Percentiles rank a stretch among this genome's conserved stretches.
These are phyloP conservation scores for Amblyornis subalaris DNA, from an alignment of 2,113 vertebrate genomes.

Conservation along the genomic window DNA sequence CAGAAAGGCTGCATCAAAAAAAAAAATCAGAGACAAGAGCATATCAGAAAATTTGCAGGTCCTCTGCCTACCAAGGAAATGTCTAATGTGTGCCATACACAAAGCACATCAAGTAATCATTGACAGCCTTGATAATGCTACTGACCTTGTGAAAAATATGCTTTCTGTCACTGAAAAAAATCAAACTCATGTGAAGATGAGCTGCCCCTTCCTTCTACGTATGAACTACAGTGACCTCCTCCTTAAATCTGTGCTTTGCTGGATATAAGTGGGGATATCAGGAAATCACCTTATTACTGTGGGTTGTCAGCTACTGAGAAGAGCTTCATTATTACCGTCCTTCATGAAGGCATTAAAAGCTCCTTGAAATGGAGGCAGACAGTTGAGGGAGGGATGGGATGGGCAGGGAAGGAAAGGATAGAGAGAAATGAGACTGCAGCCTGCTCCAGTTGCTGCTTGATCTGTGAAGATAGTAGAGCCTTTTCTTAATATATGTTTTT, in stretches of 20 bases:
- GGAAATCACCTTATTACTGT: not conserved
- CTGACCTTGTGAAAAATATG: not conserved
- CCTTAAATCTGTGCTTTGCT: accelerated
- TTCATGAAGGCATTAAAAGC: not conserved
- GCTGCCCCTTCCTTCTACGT: not conserved
- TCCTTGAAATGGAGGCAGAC: not conserved
- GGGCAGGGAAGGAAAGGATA: not conserved
- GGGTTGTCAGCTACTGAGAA: not conserved
- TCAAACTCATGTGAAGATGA: not conserved
- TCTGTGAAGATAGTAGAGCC: not conserved
- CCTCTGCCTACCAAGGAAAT: not conserved
- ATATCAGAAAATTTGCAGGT: not conserved
- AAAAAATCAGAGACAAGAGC: not conserved
- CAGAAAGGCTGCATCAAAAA: not conserved
- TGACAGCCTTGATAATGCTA: not conserved
- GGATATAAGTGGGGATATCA: not conserved
- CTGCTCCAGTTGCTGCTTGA: not conserved
- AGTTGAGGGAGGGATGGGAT: not conserved
- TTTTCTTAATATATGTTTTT: conserved; percentile 31
- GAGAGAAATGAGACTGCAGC: not conserved
- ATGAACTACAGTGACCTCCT: not conserved
- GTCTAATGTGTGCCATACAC: not conserved
- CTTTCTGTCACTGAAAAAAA: not conserved
- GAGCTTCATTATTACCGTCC: not conserved
- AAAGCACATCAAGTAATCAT: not conserved